Percentiles rank a stretch among this genome's conserved stretches.
Evolutionary conservation across 2,797 vertebrate species (phyloP).

Genomic region (Halcyon chelicuti): DNA sequence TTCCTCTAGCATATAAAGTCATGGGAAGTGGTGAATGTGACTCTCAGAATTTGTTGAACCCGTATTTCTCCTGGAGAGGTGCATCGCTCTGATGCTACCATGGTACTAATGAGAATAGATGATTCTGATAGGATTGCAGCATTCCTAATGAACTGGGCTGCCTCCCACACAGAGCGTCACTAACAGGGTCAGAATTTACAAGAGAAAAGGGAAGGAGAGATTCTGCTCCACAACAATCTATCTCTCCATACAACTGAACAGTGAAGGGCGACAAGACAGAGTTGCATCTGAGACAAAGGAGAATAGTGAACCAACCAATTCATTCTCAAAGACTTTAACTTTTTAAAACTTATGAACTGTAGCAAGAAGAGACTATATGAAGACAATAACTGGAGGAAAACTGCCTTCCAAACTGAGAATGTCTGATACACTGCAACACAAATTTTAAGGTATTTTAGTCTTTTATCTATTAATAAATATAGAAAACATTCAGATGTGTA

Average conservation of each 20-base stretch:
- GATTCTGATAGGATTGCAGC: too few relatives aligned
- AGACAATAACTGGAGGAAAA: not conserved
- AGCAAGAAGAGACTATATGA: not conserved
- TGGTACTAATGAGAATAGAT: too few relatives aligned
- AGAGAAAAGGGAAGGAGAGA: too few relatives aligned
- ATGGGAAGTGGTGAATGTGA: too few relatives aligned
- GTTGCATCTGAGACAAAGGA: not conserved
- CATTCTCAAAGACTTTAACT: not conserved
- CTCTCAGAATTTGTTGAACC: too few relatives aligned
- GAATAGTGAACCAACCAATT: not conserved
- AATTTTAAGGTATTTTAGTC: not conserved
- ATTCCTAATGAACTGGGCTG: too few relatives aligned
- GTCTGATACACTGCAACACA: not conserved
- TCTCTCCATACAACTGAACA: not conserved
- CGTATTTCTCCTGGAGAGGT: too few relatives aligned
- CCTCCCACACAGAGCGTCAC: too few relatives aligned
- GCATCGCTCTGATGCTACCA: too few relatives aligned
- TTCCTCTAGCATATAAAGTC: too few relatives aligned
- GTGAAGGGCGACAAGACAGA: rapidly evolving
- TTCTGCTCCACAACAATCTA: not conserved
- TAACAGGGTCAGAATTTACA: too few relatives aligned
- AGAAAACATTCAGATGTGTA: not conserved
- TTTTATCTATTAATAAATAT: not conserved
- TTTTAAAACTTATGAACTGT: not conserved
- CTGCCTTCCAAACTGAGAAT: not conserved